Evolutionary conservation across 2,888 invertebrate genomes (phyloP), one percentile per base, ranked within the genome.

Genomic region (Epistrophe grossulariae): DNA sequence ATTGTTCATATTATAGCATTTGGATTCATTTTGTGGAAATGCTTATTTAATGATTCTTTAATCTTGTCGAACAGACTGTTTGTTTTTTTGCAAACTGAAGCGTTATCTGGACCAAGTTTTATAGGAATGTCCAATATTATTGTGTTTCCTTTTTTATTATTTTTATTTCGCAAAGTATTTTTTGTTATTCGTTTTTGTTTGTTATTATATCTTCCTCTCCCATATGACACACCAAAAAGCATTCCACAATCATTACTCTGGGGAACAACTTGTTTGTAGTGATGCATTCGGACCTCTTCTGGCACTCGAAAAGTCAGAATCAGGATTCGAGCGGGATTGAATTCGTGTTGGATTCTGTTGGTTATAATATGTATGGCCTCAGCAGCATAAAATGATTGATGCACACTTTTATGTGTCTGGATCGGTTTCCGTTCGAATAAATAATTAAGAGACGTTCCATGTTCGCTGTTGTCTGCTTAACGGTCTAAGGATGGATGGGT

Each of bases 361-460:
- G 55, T 2, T 24, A 24, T 24, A 24, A 24, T 24, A 73, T 40
- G 72, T 48, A 43, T 62, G 40, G 72, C 50, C 59, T 19, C 35
- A 73, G 73, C 76, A 87, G 68, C 76, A 87, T 73, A 62, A 64
- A 50, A 83, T 87, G 87, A 87, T 87, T 87, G 87, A 87, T 87
- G 74, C 74, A 76, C 83, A 73, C 87, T 87, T 87, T 87, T 87
- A 87, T 87, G 87, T 87, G 87, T 87, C 87, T 87, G 83, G 87
- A 87, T 87, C 79, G 87, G 83, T 87, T 87, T 87, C 87, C 87
- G 87, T 87, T 87, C 82, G 83, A 87, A 87, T 87, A 87, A 87
- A 87, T 87, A 87, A 87, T 87, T 87, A 87, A 83, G 83, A 83
- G 76, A 87, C 87, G 83, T 79, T 66, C 72, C 76, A 59, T 76